These are phyloP conservation scores for Nothocercus nigrocapillus DNA, from an alignment of 2,113 vertebrate species.

Conservation along the genomic window DNA sequence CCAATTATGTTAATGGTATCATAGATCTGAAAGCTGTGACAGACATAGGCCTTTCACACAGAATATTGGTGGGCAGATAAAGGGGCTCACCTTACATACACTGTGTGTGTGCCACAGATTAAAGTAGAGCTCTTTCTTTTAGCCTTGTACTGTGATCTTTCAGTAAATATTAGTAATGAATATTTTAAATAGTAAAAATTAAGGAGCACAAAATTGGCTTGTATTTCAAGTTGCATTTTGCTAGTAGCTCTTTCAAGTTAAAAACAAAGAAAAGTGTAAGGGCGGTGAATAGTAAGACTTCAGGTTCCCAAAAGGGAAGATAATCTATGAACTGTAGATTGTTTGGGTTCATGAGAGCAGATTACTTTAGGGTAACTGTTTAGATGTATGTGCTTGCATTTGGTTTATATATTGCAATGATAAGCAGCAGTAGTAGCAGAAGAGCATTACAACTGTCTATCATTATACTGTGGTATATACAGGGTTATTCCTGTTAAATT, in stretches of 20 bases:
- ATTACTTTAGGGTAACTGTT: not conserved
- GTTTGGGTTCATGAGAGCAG: not conserved
- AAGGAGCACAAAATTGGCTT: not conserved
- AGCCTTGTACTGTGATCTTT: constrained; percentile 5
- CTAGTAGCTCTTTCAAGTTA: not conserved
- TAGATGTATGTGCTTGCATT: not conserved
- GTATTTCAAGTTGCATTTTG: accelerated
- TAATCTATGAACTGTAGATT: not conserved
- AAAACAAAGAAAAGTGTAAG: not conserved
- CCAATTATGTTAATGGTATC: constrained; percentile 76
- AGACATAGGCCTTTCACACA: not conserved
- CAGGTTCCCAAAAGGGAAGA: not conserved
- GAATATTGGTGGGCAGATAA: constrained; percentile 18
- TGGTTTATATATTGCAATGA: not conserved
- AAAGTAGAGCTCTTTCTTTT: not conserved
- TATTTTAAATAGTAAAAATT: constrained; percentile 9
- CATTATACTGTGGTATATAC: not conserved
- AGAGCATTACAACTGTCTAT: not conserved
- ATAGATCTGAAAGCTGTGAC: constrained; percentile 56
- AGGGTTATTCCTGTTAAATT: not conserved
- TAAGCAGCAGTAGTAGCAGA: not conserved
- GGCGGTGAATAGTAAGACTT: not conserved
- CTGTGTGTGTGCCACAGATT: not conserved
- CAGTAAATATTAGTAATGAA: constrained; percentile 2
- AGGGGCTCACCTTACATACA: not conserved